Conservation (phyloP, 2,797 vertebrate species). For the Hydrolagus colliei region DNA sequence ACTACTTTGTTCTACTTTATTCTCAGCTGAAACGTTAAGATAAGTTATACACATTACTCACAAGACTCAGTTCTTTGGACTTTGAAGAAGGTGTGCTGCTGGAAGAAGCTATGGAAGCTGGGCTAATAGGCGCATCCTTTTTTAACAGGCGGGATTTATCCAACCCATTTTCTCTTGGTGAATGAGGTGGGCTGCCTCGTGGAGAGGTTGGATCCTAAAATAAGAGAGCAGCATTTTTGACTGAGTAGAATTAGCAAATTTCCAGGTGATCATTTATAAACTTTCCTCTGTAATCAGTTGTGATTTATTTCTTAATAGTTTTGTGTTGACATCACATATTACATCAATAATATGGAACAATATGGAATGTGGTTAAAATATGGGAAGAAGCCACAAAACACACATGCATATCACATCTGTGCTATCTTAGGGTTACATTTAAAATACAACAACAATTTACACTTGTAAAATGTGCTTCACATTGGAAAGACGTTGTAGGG, state of each 20-base stretch:
- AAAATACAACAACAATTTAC: too few species aligned
- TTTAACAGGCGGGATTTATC: conserved; percentile 91
- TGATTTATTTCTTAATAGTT: background rate
- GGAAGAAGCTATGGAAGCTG: conserved; percentile 90
- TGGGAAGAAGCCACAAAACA: background rate
- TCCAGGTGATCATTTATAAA: background rate
- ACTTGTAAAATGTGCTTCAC: too few species aligned
- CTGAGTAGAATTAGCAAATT: background rate
- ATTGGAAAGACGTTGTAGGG: too few species aligned
- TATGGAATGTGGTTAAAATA: background rate
- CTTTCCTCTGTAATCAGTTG: background rate
- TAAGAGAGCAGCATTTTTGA: background rate
- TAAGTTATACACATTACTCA: conserved; percentile 54
- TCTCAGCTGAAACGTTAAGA: background rate
- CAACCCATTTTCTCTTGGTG: conserved; percentile 90
- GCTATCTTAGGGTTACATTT: too few species aligned
- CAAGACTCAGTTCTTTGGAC: conserved; percentile 97
- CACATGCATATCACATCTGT: background rate
- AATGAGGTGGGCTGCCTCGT: conserved; percentile 86
- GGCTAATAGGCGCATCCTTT: conserved; percentile 95
- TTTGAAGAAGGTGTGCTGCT: conserved; percentile 97
- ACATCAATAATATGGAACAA: background rate
- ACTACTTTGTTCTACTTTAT: too few species aligned
- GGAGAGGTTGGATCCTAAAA: conserved; percentile 89
- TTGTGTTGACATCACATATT: background rate